Base-by-base conservation (phyloP, 2,888 invertebrate species). In the Cordylochernes scorpioides region DNA sequence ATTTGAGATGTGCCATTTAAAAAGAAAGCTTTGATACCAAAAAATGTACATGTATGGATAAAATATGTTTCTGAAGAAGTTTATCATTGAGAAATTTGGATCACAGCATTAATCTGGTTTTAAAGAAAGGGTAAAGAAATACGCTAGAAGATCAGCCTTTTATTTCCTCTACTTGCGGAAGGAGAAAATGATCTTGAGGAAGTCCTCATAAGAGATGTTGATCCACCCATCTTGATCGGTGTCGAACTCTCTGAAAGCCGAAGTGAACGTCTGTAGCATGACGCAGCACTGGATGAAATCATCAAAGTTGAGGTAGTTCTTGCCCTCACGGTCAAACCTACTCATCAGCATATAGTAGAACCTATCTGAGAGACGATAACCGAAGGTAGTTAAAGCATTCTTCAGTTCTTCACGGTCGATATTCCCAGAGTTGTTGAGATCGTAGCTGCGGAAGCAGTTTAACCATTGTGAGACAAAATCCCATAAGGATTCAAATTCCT, bases 401-500 rank as follows among this genome's bases (percentile, higher is more conserved):
- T 71, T 72, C n/a, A 97, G 53, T 56, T 97, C 94, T 30, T 65
- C 56, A 43, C 64, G 68, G 54, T 91, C 88, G 42, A 97, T 94
- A 46, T 77, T 77, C 15, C 94, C 64, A 8, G 60, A 59, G 48
- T 69, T 74, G 49, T 97, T 91, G 24, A 71, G 60, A 51, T 97
- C 97, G 50, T 86, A 94, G 1, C 75, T 71, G 24, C 75, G 65
- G 54, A 97, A 97, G 50, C 84, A 86, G 46, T 68, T 71, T 50
- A 91, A 84, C 94, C 94, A 97, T 47, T 94, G 91, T 5, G 77
- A 80, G 0, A 97, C 78, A 54, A 91, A 97, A 51, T 86, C 84
- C 94, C 94, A 97, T 1, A 97, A 57, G 0, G 80, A 72, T 27
- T 77, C 74, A 56, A 97, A 97, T 53, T 94, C 88, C 46, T 84